phyloP scores from a whole-genome alignment of 2,113 vertebrate species.

The Gobiocypris rarus region DNA sequence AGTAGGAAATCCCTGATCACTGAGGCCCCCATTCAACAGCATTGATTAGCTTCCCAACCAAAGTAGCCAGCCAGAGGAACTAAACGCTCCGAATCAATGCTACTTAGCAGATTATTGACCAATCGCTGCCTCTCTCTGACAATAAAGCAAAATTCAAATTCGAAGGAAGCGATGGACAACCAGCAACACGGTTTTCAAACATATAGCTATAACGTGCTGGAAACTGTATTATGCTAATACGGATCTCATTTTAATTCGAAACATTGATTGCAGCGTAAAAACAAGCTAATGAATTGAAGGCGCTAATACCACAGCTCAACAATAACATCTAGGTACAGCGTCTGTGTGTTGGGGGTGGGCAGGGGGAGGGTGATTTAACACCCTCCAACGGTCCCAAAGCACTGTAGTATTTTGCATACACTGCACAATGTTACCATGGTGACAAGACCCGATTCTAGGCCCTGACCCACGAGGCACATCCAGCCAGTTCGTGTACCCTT shows the following conservation, averaged over 20 bases:
- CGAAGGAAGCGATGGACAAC: neutral
- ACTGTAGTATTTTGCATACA: slow-evolving; percentile 78
- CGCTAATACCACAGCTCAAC: neutral
- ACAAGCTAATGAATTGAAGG: slow-evolving; percentile 16
- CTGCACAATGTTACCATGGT: slow-evolving; percentile 80
- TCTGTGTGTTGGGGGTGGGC: slow-evolving; percentile 21
- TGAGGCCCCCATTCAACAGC: slow-evolving; percentile 77
- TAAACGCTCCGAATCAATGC: slow-evolving; percentile 79
- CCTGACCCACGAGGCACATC: slow-evolving; percentile 73
- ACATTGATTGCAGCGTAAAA: neutral
- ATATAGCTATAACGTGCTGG: neutral
- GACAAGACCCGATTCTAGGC: slow-evolving; percentile 76
- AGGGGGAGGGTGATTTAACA: slow-evolving; percentile 58
- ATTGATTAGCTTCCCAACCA: slow-evolving; percentile 79
- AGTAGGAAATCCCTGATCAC: slow-evolving; percentile 76
- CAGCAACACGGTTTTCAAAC: neutral
- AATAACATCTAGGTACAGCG: slow-evolving; percentile 28
- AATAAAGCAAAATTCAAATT: slow-evolving; percentile 67
- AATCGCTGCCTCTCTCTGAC: slow-evolving; percentile 69
- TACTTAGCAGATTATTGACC: slow-evolving; percentile 82
- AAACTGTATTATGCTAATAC: slow-evolving; percentile 2
- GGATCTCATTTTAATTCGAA: neutral
- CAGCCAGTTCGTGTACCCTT: slow-evolving; percentile 51
- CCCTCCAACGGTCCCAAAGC: slow-evolving; percentile 67
- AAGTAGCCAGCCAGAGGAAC: slow-evolving; percentile 76